Base-by-base conservation (phyloP, 2,888 invertebrate species). In the Xanthia icteritia region DNA sequence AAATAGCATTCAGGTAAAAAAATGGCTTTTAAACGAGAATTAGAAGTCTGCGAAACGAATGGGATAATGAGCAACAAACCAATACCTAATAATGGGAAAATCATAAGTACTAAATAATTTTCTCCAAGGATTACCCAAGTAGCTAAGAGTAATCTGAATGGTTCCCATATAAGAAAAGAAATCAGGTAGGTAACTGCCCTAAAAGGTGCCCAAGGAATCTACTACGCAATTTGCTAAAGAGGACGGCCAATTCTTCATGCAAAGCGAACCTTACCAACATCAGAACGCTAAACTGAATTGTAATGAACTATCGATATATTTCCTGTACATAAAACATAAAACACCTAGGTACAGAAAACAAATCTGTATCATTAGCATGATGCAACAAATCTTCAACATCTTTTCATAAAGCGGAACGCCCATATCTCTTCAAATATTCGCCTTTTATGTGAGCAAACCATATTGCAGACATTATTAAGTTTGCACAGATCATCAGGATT, bases 231-330 rank as follows among this genome's bases (percentile, higher is more conserved):
- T 56, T 13, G n/a, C 61, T 31, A 31, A 31, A 31, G 31, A 56
- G 15, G 45, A 31, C 31, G 39, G 0, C 78, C 54, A 82, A 66
- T 39, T 82, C 31, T 61, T 82, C 45, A 61, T 82, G 66, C 76
- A 61, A 79, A 82, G 8, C n/a, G 20, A 36, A n/a, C 39, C 42
- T 17, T 31, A 45, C 17, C 8, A 27, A 60, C n/a, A 31, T 15
- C 54, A n/a, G 15, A 36, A 61, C 23, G 17, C 45, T 27, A 36
- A 56, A 15, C 36, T 45, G 15, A 54, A 61, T 73, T 48, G 36
- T 42, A 71, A 77, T 61, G 13, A 51, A 54, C 36, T 8, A 54
- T 39, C 13, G 1, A 81, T n/a, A 45, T 8, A 45, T 54, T 61
- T 75, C 1, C 23, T 27, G 1, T 61, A 27, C 11, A 5, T 56